Evolutionary conservation across 1,140 invertebrate species (phyloP), one percentile per base, ranked within the genome.

Genomic region (Drosophila baimaii): DNA sequence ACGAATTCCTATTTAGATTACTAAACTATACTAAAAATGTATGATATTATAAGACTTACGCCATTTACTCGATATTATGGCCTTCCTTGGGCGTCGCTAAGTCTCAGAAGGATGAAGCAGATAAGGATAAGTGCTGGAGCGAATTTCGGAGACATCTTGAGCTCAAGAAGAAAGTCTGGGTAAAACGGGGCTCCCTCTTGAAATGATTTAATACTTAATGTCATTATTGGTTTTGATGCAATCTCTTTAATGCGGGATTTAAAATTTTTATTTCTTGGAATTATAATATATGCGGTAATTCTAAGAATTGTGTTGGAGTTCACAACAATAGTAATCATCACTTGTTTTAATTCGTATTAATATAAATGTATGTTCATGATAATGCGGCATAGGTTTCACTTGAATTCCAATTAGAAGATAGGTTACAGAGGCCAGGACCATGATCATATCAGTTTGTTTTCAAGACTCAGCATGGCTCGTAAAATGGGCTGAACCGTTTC

Each of bases 121-220:
- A 52, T 17, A 5, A 52, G 17, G 1, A 52, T 17, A 5, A 52
- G 13, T 33, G 17, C 13, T 9, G 33, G 29, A 15, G 1, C 29
- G 29, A 52, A 52, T 19, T 52, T 33, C 7, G 49, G 49, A 21
- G 49, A 52, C 49, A 52, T 52, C 13, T 52, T 52, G 17, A 13
- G 19, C 31, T 52, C 2, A 35, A 21, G 3, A 23, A 19, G 13
- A 52, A 52, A 35, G 51, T n/a, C 31, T 52, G 19, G 7, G 19
- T n/a, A 31, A 21, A 35, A 52, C 19, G n/a, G n/a, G n/a, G n/a
- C n/a, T n/a, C n/a, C n/a, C n/a, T n/a, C n/a, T n/a, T n/a, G n/a
- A n/a, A n/a, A n/a, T n/a, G n/a, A n/a, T n/a, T n/a, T n/a, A n/a
- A n/a, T n/a, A n/a, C n/a, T n/a, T n/a, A n/a, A n/a, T n/a, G n/a